A percentile compares a stretch with the other conserved stretches of the same genome.
phyloP scores from a whole-genome alignment of 2,888 invertebrate species.

The Chironomus riparius region DNA sequence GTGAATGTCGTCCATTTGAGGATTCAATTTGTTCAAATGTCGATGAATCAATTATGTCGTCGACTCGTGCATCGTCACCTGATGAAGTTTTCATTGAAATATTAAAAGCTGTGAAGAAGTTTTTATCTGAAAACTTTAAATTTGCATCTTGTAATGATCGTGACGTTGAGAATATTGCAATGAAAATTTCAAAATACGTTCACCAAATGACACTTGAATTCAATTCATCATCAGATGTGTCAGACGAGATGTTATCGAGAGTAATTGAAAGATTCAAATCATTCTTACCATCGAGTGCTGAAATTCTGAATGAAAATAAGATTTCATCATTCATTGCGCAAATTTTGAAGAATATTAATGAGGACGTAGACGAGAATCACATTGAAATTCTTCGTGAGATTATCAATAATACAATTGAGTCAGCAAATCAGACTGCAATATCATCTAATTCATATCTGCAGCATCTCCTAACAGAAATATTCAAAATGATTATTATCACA shows the following conservation, averaged over 20 bases:
- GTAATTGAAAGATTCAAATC: constrained; percentile 36
- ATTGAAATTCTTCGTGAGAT: constrained; percentile 32
- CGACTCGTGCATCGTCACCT: constrained; percentile 29
- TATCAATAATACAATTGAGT: constrained; percentile 27
- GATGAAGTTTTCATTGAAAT: constrained; percentile 36
- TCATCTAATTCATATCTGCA: constrained; percentile 26
- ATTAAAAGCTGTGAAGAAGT: constrained; percentile 36
- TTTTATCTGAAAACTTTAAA: constrained; percentile 32
- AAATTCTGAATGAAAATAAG: constrained; percentile 34
- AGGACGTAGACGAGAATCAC: constrained; percentile 36
- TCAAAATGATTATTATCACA: constrained; percentile 28
- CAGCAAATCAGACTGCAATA: not conserved
- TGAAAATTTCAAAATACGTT: constrained; percentile 36
- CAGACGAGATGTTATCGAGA: constrained; percentile 37
- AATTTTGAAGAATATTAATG: constrained; percentile 36
- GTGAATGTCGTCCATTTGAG: constrained; percentile 30
- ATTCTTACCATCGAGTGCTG: constrained; percentile 37
- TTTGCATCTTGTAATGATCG: constrained; percentile 32
- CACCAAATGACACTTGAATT: constrained; percentile 36
- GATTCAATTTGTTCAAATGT: constrained; percentile 32
- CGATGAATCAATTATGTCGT: constrained; percentile 33
- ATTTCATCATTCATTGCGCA: constrained; percentile 36
- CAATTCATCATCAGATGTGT: constrained; percentile 36
- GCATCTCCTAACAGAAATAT: constrained; percentile 28
- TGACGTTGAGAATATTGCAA: constrained; percentile 36